Conservation (phyloP, 1,140 invertebrate genomes). For the Cydia pomonella region DNA sequence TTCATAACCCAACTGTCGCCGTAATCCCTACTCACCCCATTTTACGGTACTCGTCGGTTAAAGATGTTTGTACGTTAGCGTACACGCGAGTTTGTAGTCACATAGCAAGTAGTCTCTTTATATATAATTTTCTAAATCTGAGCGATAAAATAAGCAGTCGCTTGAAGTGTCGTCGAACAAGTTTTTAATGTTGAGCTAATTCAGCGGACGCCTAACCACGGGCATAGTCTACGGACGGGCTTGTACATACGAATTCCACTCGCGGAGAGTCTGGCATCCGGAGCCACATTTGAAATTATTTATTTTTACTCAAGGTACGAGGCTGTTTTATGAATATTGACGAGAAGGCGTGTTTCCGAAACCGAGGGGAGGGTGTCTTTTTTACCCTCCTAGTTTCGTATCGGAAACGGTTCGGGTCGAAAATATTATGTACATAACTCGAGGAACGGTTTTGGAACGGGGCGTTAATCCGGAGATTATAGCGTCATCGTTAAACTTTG, state of each 20-base stretch:
- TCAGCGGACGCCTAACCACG: background rate
- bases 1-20: too few relatives aligned
- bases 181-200: background rate
- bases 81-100: background rate
- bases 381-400: too few relatives aligned
- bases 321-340: background rate
- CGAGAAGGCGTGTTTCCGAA: too few relatives aligned
- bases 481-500: too few relatives aligned
- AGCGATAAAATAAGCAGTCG: background rate
- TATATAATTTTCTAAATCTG: background rate
- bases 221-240: slow-evolving; percentile 27
- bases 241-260: slow-evolving; percentile 17
- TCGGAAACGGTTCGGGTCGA: too few relatives aligned
- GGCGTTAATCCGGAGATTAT: too few relatives aligned
- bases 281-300: background rate
- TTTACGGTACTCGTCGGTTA: background rate
- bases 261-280: background rate
- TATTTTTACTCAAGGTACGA: background rate
- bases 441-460: too few relatives aligned
- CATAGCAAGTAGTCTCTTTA: background rate
- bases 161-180: background rate
- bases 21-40: too few relatives aligned
- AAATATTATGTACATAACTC: too few relatives aligned
- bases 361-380: too few relatives aligned
- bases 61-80: background rate